Base-by-base conservation (phyloP, 2,797 vertebrate genomes). In the Macropus fuliginosus region DNA sequence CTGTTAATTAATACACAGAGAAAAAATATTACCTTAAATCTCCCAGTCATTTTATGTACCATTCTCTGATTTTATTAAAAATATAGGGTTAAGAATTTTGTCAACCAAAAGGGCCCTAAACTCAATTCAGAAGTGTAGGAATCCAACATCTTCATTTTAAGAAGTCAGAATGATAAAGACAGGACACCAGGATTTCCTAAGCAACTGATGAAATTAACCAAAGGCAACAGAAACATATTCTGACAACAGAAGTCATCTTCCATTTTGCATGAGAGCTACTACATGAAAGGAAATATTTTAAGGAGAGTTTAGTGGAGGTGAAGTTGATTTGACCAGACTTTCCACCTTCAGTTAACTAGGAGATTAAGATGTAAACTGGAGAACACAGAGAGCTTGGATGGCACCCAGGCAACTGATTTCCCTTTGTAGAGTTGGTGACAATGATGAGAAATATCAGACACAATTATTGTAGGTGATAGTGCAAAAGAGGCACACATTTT, bases 361-460 rank as follows among this genome's bases (percentile, higher is more conserved):
- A 92, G 96, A 96, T 87, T 29, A 29, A 96, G 87, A 46, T 94
- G 87, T 93, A 55, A 94, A 29, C 81, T 96, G 14, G n/a, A 97
- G 94, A 62, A 94, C 95, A 90, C 74, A 6, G 0, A 90, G 90
- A 93, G 11, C 0, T 97, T 1, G 3, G 24, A 34, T 95, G 92
- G 94, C 90, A 54, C 34, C 92, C 0, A n/a, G 93, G 28, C 0
- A 4, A 24, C 9, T 92, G 46, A 92, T 93, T 96, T 74, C 62
- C n/a, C 27, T 18, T 40, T 74, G n/a, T 74, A 74, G 16, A 74
- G 16, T 21, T n/a, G 18, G 16, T n/a, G 34, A 74, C 62, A 40
- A 74, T n/a, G n/a, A n/a, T 74, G 34, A 74, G 34, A 40, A 74
- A 40, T 40, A 74, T 74, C 62, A 74, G 14, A 74, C 62, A 74